Evolutionary conservation across 37 sponge, comb jelly and placozoan genomes (phyloP).

Genomic region (Agelas oroides): DNA sequence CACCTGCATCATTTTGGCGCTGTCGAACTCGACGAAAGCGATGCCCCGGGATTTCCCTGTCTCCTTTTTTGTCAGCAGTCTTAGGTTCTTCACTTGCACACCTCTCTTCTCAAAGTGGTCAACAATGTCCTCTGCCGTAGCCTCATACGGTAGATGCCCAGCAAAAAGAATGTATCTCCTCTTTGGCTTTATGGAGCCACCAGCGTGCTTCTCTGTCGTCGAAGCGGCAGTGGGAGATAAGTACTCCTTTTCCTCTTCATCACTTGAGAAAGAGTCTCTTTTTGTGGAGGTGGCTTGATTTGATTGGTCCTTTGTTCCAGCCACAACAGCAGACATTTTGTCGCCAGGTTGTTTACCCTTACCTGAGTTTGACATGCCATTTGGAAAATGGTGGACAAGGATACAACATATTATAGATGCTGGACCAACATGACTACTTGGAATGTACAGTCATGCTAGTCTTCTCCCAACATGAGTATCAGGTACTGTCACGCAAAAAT

Average conservation of each 20-base stretch:
- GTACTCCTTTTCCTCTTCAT: neutral
- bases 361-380: no score
- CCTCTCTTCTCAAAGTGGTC: constrained; percentile 66
- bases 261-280: neutral
- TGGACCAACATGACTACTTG: no score
- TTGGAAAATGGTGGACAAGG: no score
- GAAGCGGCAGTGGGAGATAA: no score
- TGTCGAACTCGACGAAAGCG: constrained; percentile 72
- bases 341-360: no score
- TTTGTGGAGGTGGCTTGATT: no score
- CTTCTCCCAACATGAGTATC: no score
- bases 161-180: constrained; percentile 66
- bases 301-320: no score
- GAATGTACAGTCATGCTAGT: no score
- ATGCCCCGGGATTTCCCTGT: constrained; percentile 75
- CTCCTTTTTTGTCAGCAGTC: constrained; percentile 69
- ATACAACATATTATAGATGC: no score
- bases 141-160: constrained; percentile 77
- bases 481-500: no score
- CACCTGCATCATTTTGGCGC: constrained; percentile 52
- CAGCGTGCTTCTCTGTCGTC: neutral
- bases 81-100: constrained; percentile 29
- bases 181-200: neutral
- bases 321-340: no score
- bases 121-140: constrained; percentile 54